phyloP scores from a whole-genome alignment of 2,797 vertebrate genomes.

The Galaxias olidus region DNA sequence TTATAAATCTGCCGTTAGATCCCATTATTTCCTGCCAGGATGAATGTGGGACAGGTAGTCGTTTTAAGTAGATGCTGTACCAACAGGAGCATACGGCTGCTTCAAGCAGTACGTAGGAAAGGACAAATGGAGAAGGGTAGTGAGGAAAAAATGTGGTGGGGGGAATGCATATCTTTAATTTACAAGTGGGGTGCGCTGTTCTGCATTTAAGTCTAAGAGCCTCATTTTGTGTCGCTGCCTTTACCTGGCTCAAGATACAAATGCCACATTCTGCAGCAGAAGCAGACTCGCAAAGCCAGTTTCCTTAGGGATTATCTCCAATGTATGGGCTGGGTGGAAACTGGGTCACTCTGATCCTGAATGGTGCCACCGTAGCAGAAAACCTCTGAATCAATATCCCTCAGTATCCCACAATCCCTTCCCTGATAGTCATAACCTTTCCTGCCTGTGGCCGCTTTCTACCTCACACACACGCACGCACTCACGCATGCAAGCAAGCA shows the following conservation, averaged over 20 bases:
- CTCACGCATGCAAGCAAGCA: constrained; percentile 8
- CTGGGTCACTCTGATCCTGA: constrained; percentile 71
- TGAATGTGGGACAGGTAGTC: constrained; percentile 74
- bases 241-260: constrained; percentile 56
- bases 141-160: not conserved
- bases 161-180: constrained; percentile 66
- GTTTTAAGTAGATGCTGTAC: constrained; percentile 61
- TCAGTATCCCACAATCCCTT: constrained; percentile 39
- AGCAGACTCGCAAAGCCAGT: constrained; percentile 53
- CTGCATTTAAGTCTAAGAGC: constrained; percentile 61
- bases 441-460: constrained; percentile 20
- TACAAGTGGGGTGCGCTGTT: constrained; percentile 65
- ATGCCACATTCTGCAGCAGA: constrained; percentile 48
- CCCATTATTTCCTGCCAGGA: constrained; percentile 73
- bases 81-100: constrained; percentile 45
- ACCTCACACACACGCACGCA: not conserved
- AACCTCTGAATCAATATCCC: constrained; percentile 61
- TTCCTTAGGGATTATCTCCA: constrained; percentile 67
- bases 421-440: constrained; percentile 32
- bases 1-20: constrained; percentile 76
- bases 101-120: not conserved
- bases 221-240: constrained; percentile 54
- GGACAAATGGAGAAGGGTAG: constrained; percentile 44
- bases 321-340: constrained; percentile 66
- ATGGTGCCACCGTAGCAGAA: constrained; percentile 63